Percentiles rank a stretch among this genome's conserved stretches.
Conservation (phyloP, 2,888 invertebrate genomes). For the Hydroisotoma schaefferi region DNA sequence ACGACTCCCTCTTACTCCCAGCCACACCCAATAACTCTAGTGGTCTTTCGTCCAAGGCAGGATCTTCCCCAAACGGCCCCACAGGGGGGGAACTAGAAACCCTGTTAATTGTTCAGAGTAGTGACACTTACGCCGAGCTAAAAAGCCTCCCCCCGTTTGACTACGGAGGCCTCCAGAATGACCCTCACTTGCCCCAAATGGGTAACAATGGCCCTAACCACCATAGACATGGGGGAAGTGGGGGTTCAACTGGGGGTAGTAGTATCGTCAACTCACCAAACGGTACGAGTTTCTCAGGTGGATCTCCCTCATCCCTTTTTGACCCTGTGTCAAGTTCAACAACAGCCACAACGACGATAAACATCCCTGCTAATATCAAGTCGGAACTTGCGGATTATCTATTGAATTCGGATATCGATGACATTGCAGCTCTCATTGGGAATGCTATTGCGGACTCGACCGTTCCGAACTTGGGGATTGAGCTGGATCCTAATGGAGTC, state of each 20-base stretch:
- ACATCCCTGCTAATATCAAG: constrained; percentile 42
- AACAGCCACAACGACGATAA: constrained; percentile 3
- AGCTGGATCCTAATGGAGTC: constrained; percentile 57
- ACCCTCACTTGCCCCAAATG: constrained; percentile 47
- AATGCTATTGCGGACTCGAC: constrained; percentile 86
- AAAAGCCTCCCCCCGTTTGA: constrained; percentile 77
- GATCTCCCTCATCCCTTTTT: constrained; percentile 39
- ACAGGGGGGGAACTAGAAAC: constrained; percentile 37
- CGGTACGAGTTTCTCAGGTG: constrained; percentile 35
- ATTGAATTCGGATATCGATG: constrained; percentile 50
- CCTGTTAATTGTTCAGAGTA: constrained; percentile 53
- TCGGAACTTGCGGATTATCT: constrained; percentile 48
- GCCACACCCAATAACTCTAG: constrained; percentile 19
- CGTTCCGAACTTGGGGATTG: constrained; percentile 65
- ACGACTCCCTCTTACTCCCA: constrained; percentile 37
- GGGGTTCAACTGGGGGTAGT: constrained; percentile 38
- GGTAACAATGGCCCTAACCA: constrained; percentile 32
- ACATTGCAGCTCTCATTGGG: constrained; percentile 56
- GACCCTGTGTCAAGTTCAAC: constrained; percentile 44
- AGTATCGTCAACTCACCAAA: constrained; percentile 45
- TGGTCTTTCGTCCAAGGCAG: constrained; percentile 19
- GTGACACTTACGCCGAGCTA: constrained; percentile 71
- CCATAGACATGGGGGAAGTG: constrained; percentile 26
- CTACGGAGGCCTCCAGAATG: constrained; percentile 35
- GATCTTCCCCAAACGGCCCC: constrained; percentile 24